Conservation (phyloP, 2,113 vertebrate genomes). For the Phalacrocorax pelagicus region DNA sequence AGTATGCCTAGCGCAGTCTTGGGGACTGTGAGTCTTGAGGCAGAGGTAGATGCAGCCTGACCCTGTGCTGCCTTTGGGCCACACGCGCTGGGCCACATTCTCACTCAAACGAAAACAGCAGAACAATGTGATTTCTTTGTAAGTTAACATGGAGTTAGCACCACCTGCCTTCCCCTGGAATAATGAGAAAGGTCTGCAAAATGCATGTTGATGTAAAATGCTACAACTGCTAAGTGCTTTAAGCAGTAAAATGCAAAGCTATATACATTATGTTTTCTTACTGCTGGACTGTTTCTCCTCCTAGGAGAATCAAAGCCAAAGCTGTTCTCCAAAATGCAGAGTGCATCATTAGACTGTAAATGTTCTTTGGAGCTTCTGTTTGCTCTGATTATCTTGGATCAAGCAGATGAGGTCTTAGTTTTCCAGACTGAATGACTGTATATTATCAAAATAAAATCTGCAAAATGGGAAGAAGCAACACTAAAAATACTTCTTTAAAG, state of each 20-base stretch:
- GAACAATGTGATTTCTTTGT: neutral
- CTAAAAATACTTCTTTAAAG: neutral
- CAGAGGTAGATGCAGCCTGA: neutral
- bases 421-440: neutral
- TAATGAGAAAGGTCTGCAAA: neutral
- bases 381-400: neutral
- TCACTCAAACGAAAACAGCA: neutral
- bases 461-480: neutral
- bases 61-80: neutral
- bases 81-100: neutral
- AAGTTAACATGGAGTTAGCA: neutral
- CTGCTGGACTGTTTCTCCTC: neutral
- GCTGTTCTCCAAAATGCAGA: neutral
- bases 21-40: neutral
- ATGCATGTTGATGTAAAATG: neutral
- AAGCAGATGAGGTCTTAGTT: neutral
- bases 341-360: neutral
- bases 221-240: neutral
- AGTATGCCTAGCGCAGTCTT: neutral
- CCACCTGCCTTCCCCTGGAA: neutral
- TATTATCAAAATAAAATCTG: neutral
- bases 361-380: neutral
- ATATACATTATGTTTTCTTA: neutral
- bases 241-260: neutral
- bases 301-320: neutral